A percentile compares a stretch with the other conserved stretches of the same genome.
phyloP scores from a whole-genome alignment of 2,797 vertebrate genomes.

The Sebastes hubbsi region DNA sequence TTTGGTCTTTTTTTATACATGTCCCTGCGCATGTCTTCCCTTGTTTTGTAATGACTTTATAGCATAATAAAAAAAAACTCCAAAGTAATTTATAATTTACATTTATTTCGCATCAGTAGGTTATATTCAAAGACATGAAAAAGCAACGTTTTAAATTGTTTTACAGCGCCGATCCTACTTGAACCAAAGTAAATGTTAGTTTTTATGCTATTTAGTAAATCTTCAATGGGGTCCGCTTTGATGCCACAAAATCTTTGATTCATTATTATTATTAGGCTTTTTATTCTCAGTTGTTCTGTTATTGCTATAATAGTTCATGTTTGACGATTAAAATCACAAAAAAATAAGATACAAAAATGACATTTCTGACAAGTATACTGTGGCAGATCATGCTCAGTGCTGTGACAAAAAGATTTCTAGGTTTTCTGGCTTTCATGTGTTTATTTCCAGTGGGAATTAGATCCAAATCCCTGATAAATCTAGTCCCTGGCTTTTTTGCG shows the following conservation, averaged over 20 bases:
- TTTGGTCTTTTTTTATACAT: too few species aligned
- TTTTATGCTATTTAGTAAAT: background rate
- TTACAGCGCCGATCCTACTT: background rate
- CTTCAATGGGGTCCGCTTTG: background rate
- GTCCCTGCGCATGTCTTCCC: too few species aligned
- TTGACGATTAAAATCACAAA: background rate
- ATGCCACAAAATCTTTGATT: background rate
- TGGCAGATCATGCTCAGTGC: too few species aligned
- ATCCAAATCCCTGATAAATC: constrained; percentile 91
- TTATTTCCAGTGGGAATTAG: constrained; percentile 77
- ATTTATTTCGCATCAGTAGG: background rate
- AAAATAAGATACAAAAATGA: background rate
- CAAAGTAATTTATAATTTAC: background rate
- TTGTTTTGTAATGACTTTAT: too few species aligned
- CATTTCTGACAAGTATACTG: background rate
- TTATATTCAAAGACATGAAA: background rate
- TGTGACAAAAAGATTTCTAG: background rate
- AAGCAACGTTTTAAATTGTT: background rate
- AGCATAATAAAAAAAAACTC: background rate
- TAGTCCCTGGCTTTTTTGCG: constrained; percentile 83
- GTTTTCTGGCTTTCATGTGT: background rate
- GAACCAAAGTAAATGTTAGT: background rate
- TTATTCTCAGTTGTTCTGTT: background rate
- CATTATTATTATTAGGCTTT: background rate
- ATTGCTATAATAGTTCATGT: background rate